Evolutionary conservation across 2,888 invertebrate species (phyloP), one percentile per base, ranked within the genome.

Genomic region (Aproaerema taeniolella): DNA sequence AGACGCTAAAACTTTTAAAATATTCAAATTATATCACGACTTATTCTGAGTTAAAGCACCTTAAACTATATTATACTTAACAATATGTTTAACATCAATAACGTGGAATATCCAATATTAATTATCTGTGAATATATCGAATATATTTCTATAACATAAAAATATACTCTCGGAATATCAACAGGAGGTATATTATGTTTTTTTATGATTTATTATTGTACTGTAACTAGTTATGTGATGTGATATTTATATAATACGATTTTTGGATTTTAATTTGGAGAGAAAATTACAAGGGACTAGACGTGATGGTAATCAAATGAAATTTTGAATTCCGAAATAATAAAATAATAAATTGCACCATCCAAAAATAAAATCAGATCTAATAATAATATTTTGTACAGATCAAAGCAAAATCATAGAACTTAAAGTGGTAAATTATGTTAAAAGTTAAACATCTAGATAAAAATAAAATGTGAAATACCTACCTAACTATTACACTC

Each of bases 401-500:
- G 68, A 82, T 83, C 86, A 86, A 86, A 86, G 86, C 86, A 86
- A 86, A 86, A 86, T 83, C 74, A 86, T 61, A 64, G 68, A 72
- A 78, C 85, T 79, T 81, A 80, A 71, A 75, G 74, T 70, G 64
- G 70, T 80, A 79, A 67, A 69, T 58, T 57, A 65, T 75, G 77
- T 79, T 80, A 82, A 30, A 76, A 66, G 56, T 76, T 72, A 70
- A 67, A 76, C 61, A 70, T 71, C 76, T 75, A 75, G 52, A 46
- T 64, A 63, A 59, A 60, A 69, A 72, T 73, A 74, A 67, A 71
- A 74, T 75, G 68, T 75, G 72, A 73, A 65, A 73, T 78, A 74
- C 73, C 78, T 83, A 72, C 47, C 47, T 52, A 50, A 38, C 41
- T 41, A 41, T 24, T 28, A 29, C 69, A 85, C 82, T 70, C 46